Evolutionary conservation across 2,113 vertebrate genomes (phyloP), one percentile per base, ranked within the genome.

Genomic region (Bubalus kerabau): DNA sequence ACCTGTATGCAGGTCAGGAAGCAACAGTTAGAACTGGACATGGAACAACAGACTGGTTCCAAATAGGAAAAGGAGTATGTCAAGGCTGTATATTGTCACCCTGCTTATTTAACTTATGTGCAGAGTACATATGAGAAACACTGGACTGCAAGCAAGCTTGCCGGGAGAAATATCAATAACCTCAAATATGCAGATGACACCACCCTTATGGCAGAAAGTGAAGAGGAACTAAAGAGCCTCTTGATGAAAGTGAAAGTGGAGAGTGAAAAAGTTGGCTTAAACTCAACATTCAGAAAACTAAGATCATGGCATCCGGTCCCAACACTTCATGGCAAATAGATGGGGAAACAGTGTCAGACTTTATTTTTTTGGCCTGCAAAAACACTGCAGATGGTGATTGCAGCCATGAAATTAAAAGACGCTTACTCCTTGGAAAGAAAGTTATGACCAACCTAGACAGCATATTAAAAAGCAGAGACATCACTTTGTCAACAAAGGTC

Each of bases 351-450:
- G 62, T 64, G 62, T 32, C 30, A n/a, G 32, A n/a, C 2, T n/a
- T 64, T 64, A n/a, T 32, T n/a, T 64, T 64, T 0, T 0, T 0
- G 30, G 16, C 15, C 32, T 64, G 9, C 32, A 21, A 67, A 71
- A 71, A 36, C 17, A 71, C 64, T 36, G 64, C 2, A 71, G n/a
- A 21, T 21, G 64, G n/a, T 71, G n/a, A 71, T 1, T 36, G 17
- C n/a, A 71, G 17, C n/a, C 64, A 71, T 71, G 9, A 71, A 71
- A 71, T 36, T 36, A 36, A 36, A 36, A 11, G 17, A 21, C n/a
- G 11, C 0, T 21, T 71, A 71, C 9, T 36, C 17, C 64, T 36
- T 71, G n/a, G 17, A 71, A 71, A 9, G n/a, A 71, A 71, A 36
- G 64, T 71, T 71, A 71, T 5, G 64, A 71, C 9, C n/a, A 36